Percentiles rank a stretch among this genome's conserved stretches.
phyloP scores from a whole-genome alignment of 2,113 vertebrate genomes.

The Microtus ochrogaster region DNA sequence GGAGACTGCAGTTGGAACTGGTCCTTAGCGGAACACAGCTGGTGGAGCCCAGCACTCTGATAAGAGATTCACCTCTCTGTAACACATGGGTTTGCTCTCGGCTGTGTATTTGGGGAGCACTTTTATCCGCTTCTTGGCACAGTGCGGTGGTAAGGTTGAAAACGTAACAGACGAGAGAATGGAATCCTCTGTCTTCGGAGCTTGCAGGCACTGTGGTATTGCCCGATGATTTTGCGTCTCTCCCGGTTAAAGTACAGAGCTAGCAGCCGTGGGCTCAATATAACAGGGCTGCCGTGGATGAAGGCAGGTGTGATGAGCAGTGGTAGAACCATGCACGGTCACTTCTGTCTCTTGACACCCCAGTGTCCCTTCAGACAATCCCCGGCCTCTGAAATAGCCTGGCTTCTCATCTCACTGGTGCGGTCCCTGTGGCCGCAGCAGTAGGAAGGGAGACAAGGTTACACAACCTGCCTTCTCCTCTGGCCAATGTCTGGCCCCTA shows the following conservation, averaged over 20 bases:
- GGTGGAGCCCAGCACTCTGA: fast-evolving
- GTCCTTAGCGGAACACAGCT: neutral
- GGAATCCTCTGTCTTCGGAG: neutral
- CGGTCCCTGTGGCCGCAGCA: neutral
- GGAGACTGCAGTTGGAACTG: neutral
- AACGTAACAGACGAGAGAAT: neutral
- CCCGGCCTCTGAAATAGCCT: neutral
- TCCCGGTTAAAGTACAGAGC: neutral
- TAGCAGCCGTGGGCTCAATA: neutral
- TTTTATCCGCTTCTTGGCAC: neutral
- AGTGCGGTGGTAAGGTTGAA: neutral
- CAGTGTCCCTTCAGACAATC: neutral
- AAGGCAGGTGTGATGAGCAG: neutral
- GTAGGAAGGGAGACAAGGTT: neutral
- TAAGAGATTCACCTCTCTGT: fast-evolving
- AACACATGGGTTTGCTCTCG: neutral
- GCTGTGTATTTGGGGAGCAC: neutral
- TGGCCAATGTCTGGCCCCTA: neutral
- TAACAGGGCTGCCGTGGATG: neutral
- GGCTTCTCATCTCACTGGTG: neutral
- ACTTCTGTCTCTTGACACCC: neutral
- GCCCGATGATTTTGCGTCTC: neutral
- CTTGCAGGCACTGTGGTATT: neutral
- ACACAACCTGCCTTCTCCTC: neutral
- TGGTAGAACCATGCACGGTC: neutral